Evolutionary conservation across 30 jellyfish, hydroid and myxozoan species (phyloP).

Genomic region (Hydractinia symbiolongicarpus): DNA sequence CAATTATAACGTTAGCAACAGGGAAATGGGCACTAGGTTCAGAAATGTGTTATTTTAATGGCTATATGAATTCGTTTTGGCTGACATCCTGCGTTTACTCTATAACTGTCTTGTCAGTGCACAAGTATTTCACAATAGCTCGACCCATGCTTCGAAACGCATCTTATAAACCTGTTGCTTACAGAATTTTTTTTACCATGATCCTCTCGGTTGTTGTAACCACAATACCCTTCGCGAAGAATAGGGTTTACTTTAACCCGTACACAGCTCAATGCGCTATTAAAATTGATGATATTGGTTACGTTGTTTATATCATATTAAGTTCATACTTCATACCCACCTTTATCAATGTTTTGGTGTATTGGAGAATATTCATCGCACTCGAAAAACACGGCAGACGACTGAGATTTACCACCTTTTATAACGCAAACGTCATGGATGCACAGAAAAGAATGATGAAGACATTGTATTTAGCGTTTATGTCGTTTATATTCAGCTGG

Average conservation of each 20-base stretch:
- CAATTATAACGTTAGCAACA: slow-evolving; percentile 41
- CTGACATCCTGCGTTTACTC: slow-evolving; percentile 53
- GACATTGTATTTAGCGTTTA: slow-evolving; percentile 46
- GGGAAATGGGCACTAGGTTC: slow-evolving; percentile 56
- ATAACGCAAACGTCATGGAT: slow-evolving; percentile 31
- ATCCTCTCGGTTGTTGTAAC: slow-evolving; percentile 30
- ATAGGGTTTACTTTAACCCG: slow-evolving; percentile 40
- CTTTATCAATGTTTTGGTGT: slow-evolving; percentile 32
- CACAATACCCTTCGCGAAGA: slow-evolving; percentile 42
- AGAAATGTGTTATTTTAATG: slow-evolving; percentile 45
- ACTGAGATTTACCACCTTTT: slow-evolving; percentile 20
- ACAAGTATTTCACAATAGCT: slow-evolving; percentile 42
- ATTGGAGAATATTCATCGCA: slow-evolving; percentile 36
- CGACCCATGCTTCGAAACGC: slow-evolving; percentile 46
- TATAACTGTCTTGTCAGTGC: slow-evolving; percentile 47
- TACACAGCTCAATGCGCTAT: slow-evolving; percentile 59
- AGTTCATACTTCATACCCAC: slow-evolving; percentile 52
- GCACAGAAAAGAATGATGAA: slow-evolving; percentile 50
- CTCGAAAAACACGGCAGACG: slow-evolving; percentile 47
- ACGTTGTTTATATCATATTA: slow-evolving; percentile 27
- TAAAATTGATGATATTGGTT: slow-evolving; percentile 8
- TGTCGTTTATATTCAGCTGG: slow-evolving; percentile 58
- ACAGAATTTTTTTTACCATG: slow-evolving; percentile 30
- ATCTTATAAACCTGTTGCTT: slow-evolving; percentile 23
- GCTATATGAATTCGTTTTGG: slow-evolving; percentile 56